Percentiles rank a stretch among this genome's conserved stretches.
These are phyloP conservation scores for Callionymus lyra DNA, from an alignment of 2,113 vertebrate species.

Conservation along the genomic window DNA sequence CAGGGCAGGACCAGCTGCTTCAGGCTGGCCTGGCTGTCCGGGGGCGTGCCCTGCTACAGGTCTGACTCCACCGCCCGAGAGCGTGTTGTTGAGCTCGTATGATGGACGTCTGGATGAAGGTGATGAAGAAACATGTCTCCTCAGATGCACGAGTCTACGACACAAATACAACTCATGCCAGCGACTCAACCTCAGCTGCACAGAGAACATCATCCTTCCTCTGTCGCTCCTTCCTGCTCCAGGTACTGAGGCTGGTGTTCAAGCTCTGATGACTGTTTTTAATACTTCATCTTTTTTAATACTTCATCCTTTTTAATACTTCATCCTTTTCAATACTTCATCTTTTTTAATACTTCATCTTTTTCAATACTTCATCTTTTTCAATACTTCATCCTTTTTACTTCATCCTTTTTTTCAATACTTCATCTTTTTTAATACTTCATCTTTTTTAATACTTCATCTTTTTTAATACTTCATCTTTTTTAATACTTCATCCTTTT, in stretches of 20 bases:
- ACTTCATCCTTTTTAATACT: slow-evolving; percentile 4
- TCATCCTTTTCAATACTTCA: slow-evolving; percentile 39
- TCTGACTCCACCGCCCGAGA: slow-evolving; percentile 24
- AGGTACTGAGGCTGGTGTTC: slow-evolving; percentile 41
- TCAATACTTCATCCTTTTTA: too few relatives aligned
- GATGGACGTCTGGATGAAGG: too few relatives aligned
- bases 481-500: too few relatives aligned
- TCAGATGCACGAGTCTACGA: slow-evolving; percentile 59
- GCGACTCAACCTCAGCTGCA: slow-evolving; percentile 46
- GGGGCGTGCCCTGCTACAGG: slow-evolving; percentile 71
- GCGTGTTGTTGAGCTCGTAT: not conserved
- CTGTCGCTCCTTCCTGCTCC: slow-evolving; percentile 34
- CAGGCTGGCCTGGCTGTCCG: slow-evolving; percentile 56
- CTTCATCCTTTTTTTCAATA: too few relatives aligned
- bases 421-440: too few relatives aligned
- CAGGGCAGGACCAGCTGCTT: slow-evolving; percentile 69
- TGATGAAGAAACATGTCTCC: not conserved
- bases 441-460: too few relatives aligned
- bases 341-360: slow-evolving; percentile 40
- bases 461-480: too few relatives aligned
- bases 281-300: not conserved
- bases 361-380: too few relatives aligned
- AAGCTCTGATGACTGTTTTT: slow-evolving; percentile 8
- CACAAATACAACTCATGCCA: slow-evolving; percentile 55
- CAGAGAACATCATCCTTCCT: slow-evolving; percentile 41